phyloP scores from a whole-genome alignment of 92 coral and sea anemone species.

The Isaurus tuberculatus region DNA sequence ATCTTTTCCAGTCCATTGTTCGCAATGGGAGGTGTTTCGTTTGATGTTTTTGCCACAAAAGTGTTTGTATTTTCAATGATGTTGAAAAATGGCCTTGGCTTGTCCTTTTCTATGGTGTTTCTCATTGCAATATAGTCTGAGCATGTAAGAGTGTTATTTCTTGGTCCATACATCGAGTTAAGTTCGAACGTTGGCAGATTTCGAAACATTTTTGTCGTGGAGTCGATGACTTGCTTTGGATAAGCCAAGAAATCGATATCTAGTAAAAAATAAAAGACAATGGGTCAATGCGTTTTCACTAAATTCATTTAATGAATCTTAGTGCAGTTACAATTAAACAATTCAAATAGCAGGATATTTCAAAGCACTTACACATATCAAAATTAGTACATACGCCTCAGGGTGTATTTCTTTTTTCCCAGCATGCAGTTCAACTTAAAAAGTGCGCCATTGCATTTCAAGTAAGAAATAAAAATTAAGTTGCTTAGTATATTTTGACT shows the following conservation, averaged over 20 bases:
- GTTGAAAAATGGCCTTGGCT: background rate
- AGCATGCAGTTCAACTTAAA: too few species aligned
- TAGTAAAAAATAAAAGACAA: background rate
- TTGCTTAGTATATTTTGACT: too few species aligned
- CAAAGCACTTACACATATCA: too few species aligned
- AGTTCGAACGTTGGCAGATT: background rate
- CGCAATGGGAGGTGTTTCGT: background rate
- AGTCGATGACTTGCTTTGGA: background rate
- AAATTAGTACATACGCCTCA: too few species aligned
- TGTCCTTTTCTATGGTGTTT: background rate
- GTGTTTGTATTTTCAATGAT: background rate
- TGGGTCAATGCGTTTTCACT: too few species aligned
- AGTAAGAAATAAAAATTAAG: too few species aligned
- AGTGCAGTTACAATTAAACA: too few species aligned
- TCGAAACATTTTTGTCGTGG: background rate
- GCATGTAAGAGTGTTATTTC: background rate
- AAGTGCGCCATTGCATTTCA: too few species aligned
- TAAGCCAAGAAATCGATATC: background rate
- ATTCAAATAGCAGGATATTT: too few species aligned
- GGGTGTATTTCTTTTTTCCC: too few species aligned
- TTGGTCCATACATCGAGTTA: background rate
- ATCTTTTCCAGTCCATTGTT: background rate
- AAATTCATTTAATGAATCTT: too few species aligned
- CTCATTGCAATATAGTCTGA: background rate
- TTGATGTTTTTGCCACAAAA: background rate